Evolutionary conservation across 2,888 invertebrate species (phyloP), one percentile per base, ranked within the genome.

Genomic region (Caenorhabditis plicata): DNA sequence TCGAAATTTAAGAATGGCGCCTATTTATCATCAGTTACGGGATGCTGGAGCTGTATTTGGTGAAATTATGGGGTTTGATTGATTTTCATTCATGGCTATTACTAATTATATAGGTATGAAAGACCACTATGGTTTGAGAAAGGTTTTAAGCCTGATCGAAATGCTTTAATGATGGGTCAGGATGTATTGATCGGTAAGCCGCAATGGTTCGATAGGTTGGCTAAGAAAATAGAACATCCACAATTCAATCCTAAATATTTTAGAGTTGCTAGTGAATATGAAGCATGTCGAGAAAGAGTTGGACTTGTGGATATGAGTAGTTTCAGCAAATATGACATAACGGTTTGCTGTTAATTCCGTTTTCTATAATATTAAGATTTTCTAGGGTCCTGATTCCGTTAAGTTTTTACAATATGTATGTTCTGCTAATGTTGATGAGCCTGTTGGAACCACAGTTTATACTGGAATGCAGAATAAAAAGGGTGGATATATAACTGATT

Each of bases 401-500:
- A 88, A 91, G 49, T 86, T 89, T 42, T 85, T 96, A 15, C 95
- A 96, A 82, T 90, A 89, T 82, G 83, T 96, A 25, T 96, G 96
- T 81, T 93, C 94, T 2, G 95, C 95, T 81, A 89, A 96, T 82
- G 91, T 96, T 8, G 92, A 96, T 81, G 90, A 92, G 2, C 90
- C 92, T 0, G 86, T 92, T 3, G 94, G 93, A 23, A 88, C 90
- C 75, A 91, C 95, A 68, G 91, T 94, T 60, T 95, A 95, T 82
- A 94, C 94, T 0, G 96, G 96, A 64, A 94, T 96, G 94, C 94
- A 95, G 83, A 95, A 96, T 83, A 85, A 87, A 62, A 86, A 87
- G 9, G 96, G 96, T 1, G 96, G 96, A 13, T 96, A 95, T 81
- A 95, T 96, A 84, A 96, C 96, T 80, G 96, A 96, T 83, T 95